phyloP scores from a whole-genome alignment of 2,797 vertebrate genomes.

The Microctenopoma stevenorrisi region DNA sequence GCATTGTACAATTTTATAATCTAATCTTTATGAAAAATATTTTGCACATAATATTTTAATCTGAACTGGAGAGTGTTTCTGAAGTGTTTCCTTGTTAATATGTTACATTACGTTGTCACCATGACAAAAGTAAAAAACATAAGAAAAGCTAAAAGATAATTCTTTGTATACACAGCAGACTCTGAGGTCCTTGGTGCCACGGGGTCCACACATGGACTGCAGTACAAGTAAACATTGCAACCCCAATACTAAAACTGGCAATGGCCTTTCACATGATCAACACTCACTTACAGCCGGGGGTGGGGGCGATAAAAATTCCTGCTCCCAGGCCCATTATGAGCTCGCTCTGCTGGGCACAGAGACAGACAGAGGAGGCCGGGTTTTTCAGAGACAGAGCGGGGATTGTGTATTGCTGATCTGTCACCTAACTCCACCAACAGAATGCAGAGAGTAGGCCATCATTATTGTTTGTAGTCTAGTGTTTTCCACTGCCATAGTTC shows the following conservation, averaged over 20 bases:
- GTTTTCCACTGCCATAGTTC: slow-evolving; percentile 58
- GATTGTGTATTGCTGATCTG: slow-evolving; percentile 82
- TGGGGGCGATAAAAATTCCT: slow-evolving; percentile 66
- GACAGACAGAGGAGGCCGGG: slow-evolving; percentile 61
- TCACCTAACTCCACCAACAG: slow-evolving; percentile 74
- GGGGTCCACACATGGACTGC: slow-evolving; percentile 11
- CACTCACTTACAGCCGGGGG: slow-evolving; percentile 52
- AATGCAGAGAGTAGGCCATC: slow-evolving; percentile 73
- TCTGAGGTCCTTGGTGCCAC: not conserved
- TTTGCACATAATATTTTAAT: too few species aligned
- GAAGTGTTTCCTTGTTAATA: too few species aligned
- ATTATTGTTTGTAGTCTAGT: slow-evolving; percentile 65
- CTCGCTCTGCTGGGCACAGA: slow-evolving; percentile 54
- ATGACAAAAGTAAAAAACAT: not conserved
- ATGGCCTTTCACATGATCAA: slow-evolving; percentile 67
- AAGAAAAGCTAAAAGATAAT: not conserved
- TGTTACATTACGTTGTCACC: too few species aligned
- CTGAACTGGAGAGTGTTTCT: too few species aligned
- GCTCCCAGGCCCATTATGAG: slow-evolving; percentile 73
- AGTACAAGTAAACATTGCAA: slow-evolving; percentile 45
- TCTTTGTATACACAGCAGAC: not conserved
- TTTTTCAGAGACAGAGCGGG: slow-evolving; percentile 77
- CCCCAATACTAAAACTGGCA: slow-evolving; percentile 29
- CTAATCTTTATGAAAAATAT: too few species aligned
- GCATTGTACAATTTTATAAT: too few species aligned